Conservation (phyloP, 1,140 invertebrate genomes). For the Drosophila prosaltans region DNA sequence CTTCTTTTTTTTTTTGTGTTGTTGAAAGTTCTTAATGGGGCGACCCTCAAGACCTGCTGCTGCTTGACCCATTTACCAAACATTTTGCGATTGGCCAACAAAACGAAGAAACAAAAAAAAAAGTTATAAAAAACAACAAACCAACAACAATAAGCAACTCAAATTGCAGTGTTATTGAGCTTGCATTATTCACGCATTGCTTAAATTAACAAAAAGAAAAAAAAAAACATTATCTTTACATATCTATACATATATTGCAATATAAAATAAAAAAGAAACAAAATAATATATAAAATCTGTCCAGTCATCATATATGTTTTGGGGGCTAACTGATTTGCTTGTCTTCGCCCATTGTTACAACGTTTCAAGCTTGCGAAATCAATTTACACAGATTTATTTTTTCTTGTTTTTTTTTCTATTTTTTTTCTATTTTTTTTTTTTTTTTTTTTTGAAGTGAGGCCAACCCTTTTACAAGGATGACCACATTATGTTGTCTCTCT, state of each 20-base stretch:
- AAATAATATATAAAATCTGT: slow-evolving; percentile 24
- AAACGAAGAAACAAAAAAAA: neutral
- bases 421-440: neutral
- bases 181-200: slow-evolving; percentile 56
- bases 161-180: slow-evolving; percentile 64
- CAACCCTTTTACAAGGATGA: slow-evolving; percentile 11
- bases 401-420: neutral
- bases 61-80: slow-evolving; percentile 53
- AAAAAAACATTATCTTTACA: neutral
- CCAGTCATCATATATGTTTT: slow-evolving; percentile 45
- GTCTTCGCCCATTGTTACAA: slow-evolving; percentile 37
- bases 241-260: neutral
- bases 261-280: neutral
- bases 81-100: slow-evolving; percentile 37
- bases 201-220: neutral
- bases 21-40: slow-evolving; percentile 62
- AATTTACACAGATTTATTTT: slow-evolving; percentile 27
- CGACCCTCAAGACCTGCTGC: slow-evolving; percentile 5
- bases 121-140: neutral
- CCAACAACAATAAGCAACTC: slow-evolving; percentile 16
- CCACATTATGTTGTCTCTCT: neutral
- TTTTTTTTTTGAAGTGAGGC: slow-evolving; percentile 12
- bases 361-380: slow-evolving; percentile 42
- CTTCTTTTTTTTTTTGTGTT: slow-evolving; percentile 36
- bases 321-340: slow-evolving; percentile 28